Percentiles rank a stretch among this genome's conserved stretches.
phyloP scores from a whole-genome alignment of 2,113 vertebrate genomes.

The Chloropsis hardwickii region DNA sequence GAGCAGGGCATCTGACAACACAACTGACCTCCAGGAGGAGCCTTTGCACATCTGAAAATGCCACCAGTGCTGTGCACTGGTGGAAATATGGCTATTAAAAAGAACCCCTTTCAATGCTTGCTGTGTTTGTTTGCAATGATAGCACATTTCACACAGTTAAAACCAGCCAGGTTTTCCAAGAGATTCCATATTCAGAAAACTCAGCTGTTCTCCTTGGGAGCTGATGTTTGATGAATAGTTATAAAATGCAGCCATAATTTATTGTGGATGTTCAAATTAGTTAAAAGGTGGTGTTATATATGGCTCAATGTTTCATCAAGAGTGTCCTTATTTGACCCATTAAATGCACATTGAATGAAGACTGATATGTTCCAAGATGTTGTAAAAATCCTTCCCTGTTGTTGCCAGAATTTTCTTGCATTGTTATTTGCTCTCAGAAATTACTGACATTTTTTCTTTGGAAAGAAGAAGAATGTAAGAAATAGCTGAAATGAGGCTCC shows the following conservation, averaged over 20 bases:
- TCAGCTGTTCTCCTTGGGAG: conserved; percentile 14
- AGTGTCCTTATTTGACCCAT: conserved; percentile 52
- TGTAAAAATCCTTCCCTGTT: not conserved
- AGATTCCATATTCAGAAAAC: not conserved
- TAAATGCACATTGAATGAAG: not conserved
- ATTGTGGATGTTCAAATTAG: conserved; percentile 46
- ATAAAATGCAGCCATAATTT: conserved; percentile 47
- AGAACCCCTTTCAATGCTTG: not conserved
- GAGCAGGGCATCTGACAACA: not conserved
- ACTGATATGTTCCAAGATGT: not conserved
- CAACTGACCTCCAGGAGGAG: conserved; percentile 63
- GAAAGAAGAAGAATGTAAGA: not conserved
- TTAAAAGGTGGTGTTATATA: conserved; percentile 37
- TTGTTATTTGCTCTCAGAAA: not conserved
- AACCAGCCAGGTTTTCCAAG: not conserved
- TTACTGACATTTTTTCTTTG: not conserved
- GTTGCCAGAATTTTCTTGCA: not conserved
- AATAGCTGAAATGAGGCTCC: not conserved
- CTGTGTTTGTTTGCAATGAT: not conserved
- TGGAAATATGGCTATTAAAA: not conserved
- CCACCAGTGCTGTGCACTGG: not conserved
- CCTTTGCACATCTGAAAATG: conserved; percentile 40
- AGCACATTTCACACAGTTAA: not conserved
- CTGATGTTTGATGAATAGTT: conserved; percentile 42
- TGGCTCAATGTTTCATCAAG: conserved; percentile 20